A percentile compares a stretch with the other conserved stretches of the same genome.
phyloP scores from a whole-genome alignment of 2,888 invertebrate species.

The Rhorus exstirpatorius region DNA sequence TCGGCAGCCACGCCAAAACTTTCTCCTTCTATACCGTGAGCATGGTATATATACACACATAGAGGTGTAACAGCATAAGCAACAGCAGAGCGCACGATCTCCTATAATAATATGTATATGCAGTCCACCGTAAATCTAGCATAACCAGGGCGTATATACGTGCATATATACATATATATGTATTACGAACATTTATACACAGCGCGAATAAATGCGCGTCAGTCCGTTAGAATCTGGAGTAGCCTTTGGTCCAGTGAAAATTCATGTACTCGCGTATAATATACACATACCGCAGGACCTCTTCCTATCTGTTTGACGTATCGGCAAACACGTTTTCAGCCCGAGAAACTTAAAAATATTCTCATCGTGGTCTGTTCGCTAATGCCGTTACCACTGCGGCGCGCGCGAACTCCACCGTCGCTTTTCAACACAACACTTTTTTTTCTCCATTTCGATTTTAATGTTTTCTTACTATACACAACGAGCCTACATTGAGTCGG shows the following conservation, averaged over 20 bases:
- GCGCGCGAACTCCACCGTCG: not conserved
- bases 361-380: slow-evolving; percentile 27
- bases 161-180: not conserved
- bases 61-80: slow-evolving; percentile 48
- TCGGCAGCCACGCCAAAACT: slow-evolving; percentile 69
- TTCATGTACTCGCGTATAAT: slow-evolving; percentile 21
- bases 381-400: slow-evolving; percentile 27
- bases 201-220: too few relatives aligned
- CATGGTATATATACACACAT: slow-evolving; percentile 24
- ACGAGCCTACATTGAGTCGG: too few relatives aligned
- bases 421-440: not conserved
- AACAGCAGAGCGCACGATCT: slow-evolving; percentile 62
- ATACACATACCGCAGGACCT: slow-evolving; percentile 32
- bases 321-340: slow-evolving; percentile 57
- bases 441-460: not conserved
- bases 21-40: slow-evolving; percentile 69
- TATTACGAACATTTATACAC: slow-evolving; percentile 12
- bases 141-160: slow-evolving; percentile 23
- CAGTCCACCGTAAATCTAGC: slow-evolving; percentile 44
- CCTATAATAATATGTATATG: slow-evolving; percentile 59
- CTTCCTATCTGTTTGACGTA: slow-evolving; percentile 54
- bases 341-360: slow-evolving; percentile 23
- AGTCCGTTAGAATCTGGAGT: slow-evolving; percentile 23
- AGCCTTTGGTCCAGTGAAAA: slow-evolving; percentile 44
- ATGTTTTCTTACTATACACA: not conserved